phyloP scores from a whole-genome alignment of 2,888 invertebrate genomes.

The Pammene fasciana region DNA sequence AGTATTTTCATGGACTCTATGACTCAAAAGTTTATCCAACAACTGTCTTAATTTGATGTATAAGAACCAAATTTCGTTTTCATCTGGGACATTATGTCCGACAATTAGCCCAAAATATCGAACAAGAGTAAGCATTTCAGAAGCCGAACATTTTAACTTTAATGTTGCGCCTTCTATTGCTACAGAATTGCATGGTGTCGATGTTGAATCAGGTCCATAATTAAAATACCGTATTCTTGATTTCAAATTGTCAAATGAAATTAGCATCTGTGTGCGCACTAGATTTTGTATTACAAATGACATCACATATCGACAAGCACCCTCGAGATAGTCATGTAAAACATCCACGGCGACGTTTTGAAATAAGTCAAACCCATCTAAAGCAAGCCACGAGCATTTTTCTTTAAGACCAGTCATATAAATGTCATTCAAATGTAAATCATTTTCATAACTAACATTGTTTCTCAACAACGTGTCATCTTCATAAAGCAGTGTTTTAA shows the following conservation, averaged over 20 bases:
- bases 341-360: too few species aligned
- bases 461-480: too few species aligned
- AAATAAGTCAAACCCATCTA: too few species aligned
- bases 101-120: conserved; percentile 45
- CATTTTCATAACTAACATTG: too few species aligned
- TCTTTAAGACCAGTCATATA: too few species aligned
- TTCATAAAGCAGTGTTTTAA: too few species aligned
- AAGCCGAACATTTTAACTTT: conserved; percentile 28
- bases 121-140: conserved; percentile 43
- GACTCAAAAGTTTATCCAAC: conserved; percentile 29
- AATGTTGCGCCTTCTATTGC: not conserved
- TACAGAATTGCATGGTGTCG: not conserved
- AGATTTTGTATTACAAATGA: too few species aligned
- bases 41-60: conserved; percentile 17
- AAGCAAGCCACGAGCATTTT: too few species aligned
- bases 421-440: too few species aligned
- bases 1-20: conserved; percentile 29
- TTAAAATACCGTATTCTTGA: conserved; percentile 24
- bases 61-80: conserved; percentile 41
- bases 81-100: conserved; percentile 41
- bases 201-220: conserved; percentile 20
- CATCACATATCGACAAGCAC: too few species aligned
- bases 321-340: too few species aligned
- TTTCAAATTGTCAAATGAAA: conserved; percentile 6
- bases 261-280: not conserved